Base-by-base conservation (phyloP, 2,888 invertebrate species). In the Anorthoa munda region DNA sequence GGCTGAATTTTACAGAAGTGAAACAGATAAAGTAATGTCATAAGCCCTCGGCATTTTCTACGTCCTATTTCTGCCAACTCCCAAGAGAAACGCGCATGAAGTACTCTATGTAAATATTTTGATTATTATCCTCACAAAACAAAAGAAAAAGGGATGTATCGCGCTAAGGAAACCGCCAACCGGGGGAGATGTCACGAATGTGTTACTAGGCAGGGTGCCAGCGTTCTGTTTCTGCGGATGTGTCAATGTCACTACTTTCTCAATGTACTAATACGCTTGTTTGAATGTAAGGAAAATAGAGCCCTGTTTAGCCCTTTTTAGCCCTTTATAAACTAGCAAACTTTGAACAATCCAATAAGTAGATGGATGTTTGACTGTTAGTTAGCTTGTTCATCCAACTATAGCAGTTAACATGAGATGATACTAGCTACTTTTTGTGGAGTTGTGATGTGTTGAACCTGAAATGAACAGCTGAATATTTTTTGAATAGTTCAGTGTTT, bases 161-260 rank as follows among this genome's bases (percentile, higher is more conserved):
- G 13, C 12, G 66, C 13, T 17, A 58, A 66, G 58, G 58, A 55
- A 53, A 61, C n/a, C n/a, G n/a, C n/a, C n/a, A n/a, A n/a, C 45
- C 45, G 23, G 48, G 48, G 18, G 64, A 66, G 13, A 39, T n/a
- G 56, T 61, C 50, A 51, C 58, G 23, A 68, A 58, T 66, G 67
- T 66, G 56, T 66, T 17, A 12, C 50, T 56, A 65, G 80, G 80
- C 80, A 77, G 18, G 2, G 39, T 72, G 80, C 80, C 80, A 80
- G 61, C 31, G 31, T 9, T 50, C 53, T 17, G 13, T 59, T 39
- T 26, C 26, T 53, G 45, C 58, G 39, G 31, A 67, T 58, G 53
- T 63, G 39, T 58, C 68, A 72, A 81, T 77, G 66, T 81, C 77
- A 58, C 26, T 26, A 65, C 51, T 48, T 51, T 26, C 46, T 66